phyloP scores from a whole-genome alignment of 2,797 vertebrate species.

The Clamator glandarius region DNA sequence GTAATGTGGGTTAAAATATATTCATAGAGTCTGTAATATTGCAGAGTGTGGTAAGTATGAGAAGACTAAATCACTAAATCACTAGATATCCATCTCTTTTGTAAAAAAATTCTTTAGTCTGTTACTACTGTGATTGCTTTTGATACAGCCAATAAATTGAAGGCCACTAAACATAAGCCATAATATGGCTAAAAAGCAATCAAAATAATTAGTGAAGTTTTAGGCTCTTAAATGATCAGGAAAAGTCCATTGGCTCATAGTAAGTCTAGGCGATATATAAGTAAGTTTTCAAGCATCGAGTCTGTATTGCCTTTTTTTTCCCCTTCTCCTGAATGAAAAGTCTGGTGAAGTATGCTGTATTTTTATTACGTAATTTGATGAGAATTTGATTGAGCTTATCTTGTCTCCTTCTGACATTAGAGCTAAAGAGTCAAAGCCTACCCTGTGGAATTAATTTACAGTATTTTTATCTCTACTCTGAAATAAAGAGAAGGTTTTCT shows the following conservation, averaged over 20 bases:
- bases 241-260: background rate
- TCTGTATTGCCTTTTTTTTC: background rate
- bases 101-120: background rate
- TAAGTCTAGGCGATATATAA: background rate
- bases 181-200: background rate
- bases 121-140: background rate
- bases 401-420: background rate
- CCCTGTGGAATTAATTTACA: background rate
- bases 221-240: background rate
- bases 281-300: background rate
- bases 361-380: background rate
- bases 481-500: background rate
- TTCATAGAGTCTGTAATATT: background rate
- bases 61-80: background rate
- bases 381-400: background rate
- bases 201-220: background rate
- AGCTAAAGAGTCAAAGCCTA: background rate
- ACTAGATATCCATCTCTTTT: background rate
- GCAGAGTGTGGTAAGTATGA: background rate
- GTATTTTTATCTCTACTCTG: background rate
- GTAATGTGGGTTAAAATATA: background rate
- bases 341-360: background rate
- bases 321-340: background rate
- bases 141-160: background rate
- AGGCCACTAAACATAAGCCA: background rate